Conservation (phyloP, 2,113 vertebrate genomes). For the Campylomormyrus numenius region DNA sequence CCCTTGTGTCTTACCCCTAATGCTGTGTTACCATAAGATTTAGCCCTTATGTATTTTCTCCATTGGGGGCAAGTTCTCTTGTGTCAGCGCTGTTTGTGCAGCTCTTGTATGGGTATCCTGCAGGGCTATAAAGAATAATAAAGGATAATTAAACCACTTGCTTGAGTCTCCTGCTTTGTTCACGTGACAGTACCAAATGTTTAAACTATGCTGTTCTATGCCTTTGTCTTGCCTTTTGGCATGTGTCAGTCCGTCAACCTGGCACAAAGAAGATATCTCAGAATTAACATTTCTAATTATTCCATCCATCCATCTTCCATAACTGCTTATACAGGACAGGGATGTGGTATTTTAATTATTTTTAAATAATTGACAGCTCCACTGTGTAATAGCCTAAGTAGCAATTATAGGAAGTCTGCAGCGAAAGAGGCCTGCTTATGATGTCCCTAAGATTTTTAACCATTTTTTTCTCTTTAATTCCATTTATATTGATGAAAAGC, state of each 20-base stretch:
- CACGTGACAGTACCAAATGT: neutral
- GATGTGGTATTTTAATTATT: slow-evolving; percentile 1
- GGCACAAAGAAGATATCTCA: neutral
- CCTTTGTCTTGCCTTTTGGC: slow-evolving; percentile 1
- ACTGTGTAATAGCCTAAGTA: neutral
- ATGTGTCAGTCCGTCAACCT: neutral
- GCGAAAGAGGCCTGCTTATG: neutral
- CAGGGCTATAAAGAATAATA: neutral
- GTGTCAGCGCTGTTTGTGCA: neutral
- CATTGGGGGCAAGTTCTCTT: neutral
- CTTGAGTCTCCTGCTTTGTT: slow-evolving; percentile 1
- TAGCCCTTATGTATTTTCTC: neutral
- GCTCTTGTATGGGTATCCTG: neutral
- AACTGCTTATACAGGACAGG: neutral
- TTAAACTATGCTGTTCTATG: neutral
- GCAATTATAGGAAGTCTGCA: neutral
- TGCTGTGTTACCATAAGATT: neutral
- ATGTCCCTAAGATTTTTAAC: neutral
- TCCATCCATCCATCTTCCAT: neutral
- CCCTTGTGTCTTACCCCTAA: neutral
- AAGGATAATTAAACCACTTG: neutral
- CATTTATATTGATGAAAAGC: neutral
- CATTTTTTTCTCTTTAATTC: neutral
- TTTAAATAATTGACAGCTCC: neutral
- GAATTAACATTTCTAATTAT: slow-evolving; percentile 2